Conservation (phyloP, 2,888 invertebrate species). For the Drosophila crucigera region DNA sequence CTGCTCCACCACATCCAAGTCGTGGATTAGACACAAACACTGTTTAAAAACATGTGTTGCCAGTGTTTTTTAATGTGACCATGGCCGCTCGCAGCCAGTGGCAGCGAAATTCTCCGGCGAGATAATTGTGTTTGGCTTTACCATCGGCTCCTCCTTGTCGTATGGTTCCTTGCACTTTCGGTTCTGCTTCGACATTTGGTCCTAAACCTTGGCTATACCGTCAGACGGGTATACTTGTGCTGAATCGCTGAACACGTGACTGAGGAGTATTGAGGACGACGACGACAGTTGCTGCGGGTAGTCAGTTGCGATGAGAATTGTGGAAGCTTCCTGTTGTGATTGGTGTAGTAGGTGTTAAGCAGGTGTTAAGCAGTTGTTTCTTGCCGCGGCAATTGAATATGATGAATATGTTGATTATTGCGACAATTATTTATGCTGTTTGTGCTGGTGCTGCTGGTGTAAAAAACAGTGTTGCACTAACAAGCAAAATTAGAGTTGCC, state of each 20-base stretch:
- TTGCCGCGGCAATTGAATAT: no score
- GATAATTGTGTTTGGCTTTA: conserved; percentile 9
- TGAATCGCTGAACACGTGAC: no score
- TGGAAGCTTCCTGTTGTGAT: no score
- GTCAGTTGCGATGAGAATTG: no score
- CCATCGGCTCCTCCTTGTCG: conserved; percentile 44
- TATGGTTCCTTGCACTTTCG: no score
- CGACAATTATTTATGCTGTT: not conserved
- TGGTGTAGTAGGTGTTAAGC: no score
- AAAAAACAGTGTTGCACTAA: not conserved
- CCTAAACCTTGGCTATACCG: no score
- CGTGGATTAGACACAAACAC: conserved; percentile 86
- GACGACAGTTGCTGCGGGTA: no score
- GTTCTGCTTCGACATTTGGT: no score
- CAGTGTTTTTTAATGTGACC: conserved; percentile 93
- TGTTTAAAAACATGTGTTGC: conserved; percentile 92
- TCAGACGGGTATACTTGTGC: no score
- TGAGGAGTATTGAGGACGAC: no score
- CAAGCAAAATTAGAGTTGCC: not conserved
- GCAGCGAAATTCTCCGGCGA: conserved; percentile 64
- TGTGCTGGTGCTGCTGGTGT: not conserved
- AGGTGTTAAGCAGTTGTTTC: not conserved
- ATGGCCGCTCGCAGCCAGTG: conserved; percentile 86
- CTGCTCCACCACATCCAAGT: conserved; percentile 89
- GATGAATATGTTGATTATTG: no score